Conservation (phyloP, 2,797 vertebrate genomes). For the Anguilla obscura region DNA sequence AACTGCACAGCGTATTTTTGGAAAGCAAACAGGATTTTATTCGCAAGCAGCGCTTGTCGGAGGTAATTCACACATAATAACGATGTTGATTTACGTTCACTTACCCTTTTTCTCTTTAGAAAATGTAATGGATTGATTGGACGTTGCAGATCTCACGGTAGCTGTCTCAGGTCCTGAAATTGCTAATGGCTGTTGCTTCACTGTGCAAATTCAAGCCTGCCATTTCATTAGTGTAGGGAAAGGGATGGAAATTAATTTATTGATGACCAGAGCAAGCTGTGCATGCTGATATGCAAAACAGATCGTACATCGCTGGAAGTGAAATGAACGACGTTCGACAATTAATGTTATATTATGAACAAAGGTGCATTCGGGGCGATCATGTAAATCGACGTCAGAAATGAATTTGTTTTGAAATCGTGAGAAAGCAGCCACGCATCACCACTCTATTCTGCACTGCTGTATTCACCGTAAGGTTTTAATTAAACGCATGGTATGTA, state of each 20-base stretch:
- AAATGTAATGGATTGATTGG: slow-evolving; percentile 37
- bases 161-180: slow-evolving; percentile 56
- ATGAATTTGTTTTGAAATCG: slow-evolving; percentile 12
- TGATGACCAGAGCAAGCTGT: slow-evolving; percentile 1
- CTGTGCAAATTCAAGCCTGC: slow-evolving; percentile 26
- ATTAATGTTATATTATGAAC: slow-evolving; percentile 10
- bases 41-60: slow-evolving; percentile 27
- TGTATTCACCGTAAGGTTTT: slow-evolving; percentile 3
- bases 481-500: background rate
- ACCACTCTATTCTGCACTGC: background rate
- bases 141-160: slow-evolving; percentile 38
- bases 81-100: slow-evolving; percentile 16
- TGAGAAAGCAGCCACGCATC: slow-evolving; percentile 9
- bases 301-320: background rate
- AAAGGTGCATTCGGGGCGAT: background rate
- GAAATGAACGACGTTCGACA: background rate
- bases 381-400: slow-evolving; percentile 29
- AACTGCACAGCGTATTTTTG: slow-evolving; percentile 37
- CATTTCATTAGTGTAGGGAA: slow-evolving; percentile 24
- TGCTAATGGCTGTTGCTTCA: slow-evolving; percentile 29
- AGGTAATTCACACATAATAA: slow-evolving; percentile 36
- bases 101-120: slow-evolving; percentile 31
- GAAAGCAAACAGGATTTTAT: slow-evolving; percentile 30
- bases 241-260: slow-evolving; percentile 20
- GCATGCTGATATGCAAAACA: slow-evolving; percentile 23